These are phyloP conservation scores for Orchesella flavescens DNA, from an alignment of 2,888 invertebrate species.

Conservation along the genomic window DNA sequence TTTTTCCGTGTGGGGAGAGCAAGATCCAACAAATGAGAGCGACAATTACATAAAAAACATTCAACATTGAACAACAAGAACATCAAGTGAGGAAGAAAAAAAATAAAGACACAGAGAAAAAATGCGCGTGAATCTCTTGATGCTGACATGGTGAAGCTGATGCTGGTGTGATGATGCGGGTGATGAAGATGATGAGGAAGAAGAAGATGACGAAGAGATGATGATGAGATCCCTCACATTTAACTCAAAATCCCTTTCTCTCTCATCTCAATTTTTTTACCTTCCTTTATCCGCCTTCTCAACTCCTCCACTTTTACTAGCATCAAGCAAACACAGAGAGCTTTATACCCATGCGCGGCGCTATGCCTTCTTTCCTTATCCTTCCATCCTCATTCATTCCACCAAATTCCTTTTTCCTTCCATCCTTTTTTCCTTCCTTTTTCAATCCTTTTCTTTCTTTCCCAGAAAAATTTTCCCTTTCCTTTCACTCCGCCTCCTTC, in stretches of 20 bases:
- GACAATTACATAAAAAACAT: too few relatives aligned
- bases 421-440: slow-evolving; percentile 10
- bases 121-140: neutral
- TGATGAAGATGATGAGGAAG: slow-evolving; percentile 8
- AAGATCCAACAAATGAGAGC: neutral
- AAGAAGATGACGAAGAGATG: slow-evolving; percentile 32
- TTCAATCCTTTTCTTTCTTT: slow-evolving; percentile 8
- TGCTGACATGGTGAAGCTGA: slow-evolving; percentile 4
- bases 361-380: slow-evolving; percentile 7
- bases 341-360: neutral
- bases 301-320: neutral
- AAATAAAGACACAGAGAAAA: neutral
- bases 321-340: neutral
- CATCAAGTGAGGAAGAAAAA: neutral
- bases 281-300: slow-evolving; percentile 20
- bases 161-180: neutral
- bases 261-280: slow-evolving; percentile 24
- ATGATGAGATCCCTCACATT: slow-evolving; percentile 33
- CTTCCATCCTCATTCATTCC: slow-evolving; percentile 7
- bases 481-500: slow-evolving; percentile 1
- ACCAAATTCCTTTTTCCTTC: neutral
- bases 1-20: neutral
- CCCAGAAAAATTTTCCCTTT: neutral
- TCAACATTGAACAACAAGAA: slow-evolving; percentile 6
- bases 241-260: slow-evolving; percentile 33